These are phyloP conservation scores for Lamprologus sp. DNA, from an alignment of 2,113 vertebrate species.

Conservation along the genomic window DNA sequence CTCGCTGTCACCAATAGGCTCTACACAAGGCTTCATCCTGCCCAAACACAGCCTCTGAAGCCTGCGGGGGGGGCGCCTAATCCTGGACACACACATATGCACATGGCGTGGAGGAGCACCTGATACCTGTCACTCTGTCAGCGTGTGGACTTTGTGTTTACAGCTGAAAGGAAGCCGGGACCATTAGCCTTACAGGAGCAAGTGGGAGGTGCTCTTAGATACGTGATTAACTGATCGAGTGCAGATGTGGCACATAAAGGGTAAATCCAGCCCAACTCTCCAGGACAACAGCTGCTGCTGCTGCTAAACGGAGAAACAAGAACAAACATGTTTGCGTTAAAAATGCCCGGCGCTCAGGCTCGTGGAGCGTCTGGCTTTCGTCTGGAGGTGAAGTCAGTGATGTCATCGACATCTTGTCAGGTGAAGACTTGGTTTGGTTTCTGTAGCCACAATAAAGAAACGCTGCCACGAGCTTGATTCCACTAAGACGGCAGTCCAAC, in stretches of 20 bases:
- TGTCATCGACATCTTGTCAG: conserved; percentile 37
- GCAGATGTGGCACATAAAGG: not conserved
- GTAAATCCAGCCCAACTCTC: not conserved
- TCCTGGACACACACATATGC: conserved; percentile 9
- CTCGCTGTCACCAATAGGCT: not conserved
- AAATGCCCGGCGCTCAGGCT: not conserved
- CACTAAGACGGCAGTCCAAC: conserved; percentile 32
- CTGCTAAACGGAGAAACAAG: not conserved
- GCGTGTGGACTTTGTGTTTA: not conserved
- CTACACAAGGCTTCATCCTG: not conserved
- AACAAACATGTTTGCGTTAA: not conserved
- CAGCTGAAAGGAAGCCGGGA: too few relatives aligned
- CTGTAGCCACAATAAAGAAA: conserved; percentile 25
- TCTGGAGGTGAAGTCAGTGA: conserved; percentile 12
- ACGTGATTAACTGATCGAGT: not conserved
- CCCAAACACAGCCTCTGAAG: not conserved
- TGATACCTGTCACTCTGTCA: not conserved
- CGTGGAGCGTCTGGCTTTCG: not conserved
- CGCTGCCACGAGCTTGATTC: conserved; percentile 41
- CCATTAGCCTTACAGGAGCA: not conserved
- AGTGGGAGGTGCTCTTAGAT: not conserved
- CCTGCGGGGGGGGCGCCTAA: not conserved
- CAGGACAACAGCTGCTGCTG: not conserved
- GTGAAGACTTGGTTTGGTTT: conserved; percentile 17
- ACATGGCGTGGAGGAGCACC: not conserved